A percentile compares a stretch with the other conserved stretches of the same genome.
phyloP scores from a whole-genome alignment of 2,113 vertebrate genomes.

The Eubucco bourcierii region DNA sequence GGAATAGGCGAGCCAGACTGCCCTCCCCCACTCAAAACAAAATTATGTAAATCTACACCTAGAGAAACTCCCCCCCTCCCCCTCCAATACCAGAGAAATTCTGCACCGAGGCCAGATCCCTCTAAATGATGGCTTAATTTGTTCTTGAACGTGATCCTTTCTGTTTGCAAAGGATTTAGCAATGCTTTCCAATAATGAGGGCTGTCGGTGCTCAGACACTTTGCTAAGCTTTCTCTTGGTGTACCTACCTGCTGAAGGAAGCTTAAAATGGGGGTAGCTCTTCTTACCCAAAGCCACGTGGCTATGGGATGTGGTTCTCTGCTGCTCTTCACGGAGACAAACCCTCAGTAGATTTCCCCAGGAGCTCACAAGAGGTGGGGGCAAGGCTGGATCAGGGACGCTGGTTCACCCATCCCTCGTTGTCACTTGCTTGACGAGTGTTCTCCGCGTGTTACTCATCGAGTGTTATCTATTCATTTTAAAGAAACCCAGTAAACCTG shows the following conservation, averaged over 20 bases:
- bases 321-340: not conserved
- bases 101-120: conserved; percentile 36
- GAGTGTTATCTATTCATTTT: conserved; percentile 95
- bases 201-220: conserved; percentile 6
- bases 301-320: conserved; percentile 36
- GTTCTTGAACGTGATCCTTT: not conserved
- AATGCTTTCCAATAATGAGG: not conserved
- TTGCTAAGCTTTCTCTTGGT: not conserved
- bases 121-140: not conserved
- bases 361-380: conserved; percentile 55
- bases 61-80: not conserved
- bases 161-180: not conserved
- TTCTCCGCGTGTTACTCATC: conserved; percentile 88
- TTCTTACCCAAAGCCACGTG: conserved; percentile 15
- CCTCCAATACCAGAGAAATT: conserved; percentile 48
- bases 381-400: conserved; percentile 72
- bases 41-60: not conserved
- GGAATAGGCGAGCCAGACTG: conserved; percentile 84
- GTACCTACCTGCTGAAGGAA: not conserved
- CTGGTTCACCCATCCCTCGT: conserved; percentile 83
- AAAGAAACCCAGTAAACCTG: conserved; percentile 99
- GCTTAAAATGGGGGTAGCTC: not conserved
- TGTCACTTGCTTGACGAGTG: conserved; percentile 86
- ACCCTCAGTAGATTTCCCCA: not conserved
- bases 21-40: conserved; percentile 68